Evolutionary conservation across 2,113 vertebrate genomes (phyloP), one percentile per base, ranked within the genome.

Genomic region (Myotis davidii): DNA sequence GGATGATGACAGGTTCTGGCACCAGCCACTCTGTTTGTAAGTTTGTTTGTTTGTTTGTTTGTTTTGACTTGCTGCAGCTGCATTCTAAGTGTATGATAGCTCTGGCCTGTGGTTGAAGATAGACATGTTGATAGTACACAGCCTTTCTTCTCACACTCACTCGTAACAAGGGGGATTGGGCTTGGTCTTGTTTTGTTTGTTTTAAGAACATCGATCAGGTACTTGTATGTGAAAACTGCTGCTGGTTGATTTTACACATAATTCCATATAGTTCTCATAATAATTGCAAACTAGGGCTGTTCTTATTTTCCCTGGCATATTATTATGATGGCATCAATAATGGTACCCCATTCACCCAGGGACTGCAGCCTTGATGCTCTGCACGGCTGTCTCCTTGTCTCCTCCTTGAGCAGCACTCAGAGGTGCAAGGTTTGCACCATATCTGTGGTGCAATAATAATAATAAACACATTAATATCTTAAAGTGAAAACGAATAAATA

Each of bases 11-110:
- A 70, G 37, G 27, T 79, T 3, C 8, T 18, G 3, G 8, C 61
- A 21, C 45, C 1, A 10, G 14, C 34, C 86, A 18, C 69, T 64
- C 45, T 79, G 37, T 77, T n/a, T 59, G 34, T 56, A 37, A 39
- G 52, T 87, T 50, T 77, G 37, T 39, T 39, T 39, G n/a, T 85
- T 85, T 84, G n/a, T 85, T 85, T 85, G 29, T 88, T 85, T 85
- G 16, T 39, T 73, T 52, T 85, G 7, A 37, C 25, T 42, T 77
- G 34, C 7, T 11, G 73, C 52, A 85, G n/a, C 61, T 37, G 20
- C 16, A 32, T 65, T 52, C 56, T 64, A 32, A 18, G 32, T 67
- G 45, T 9, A 9, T 34, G 81, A 17, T 0, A 48, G 34, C 18
- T 67, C 20, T 70, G 42, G 27, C 14, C 39, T 29, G 16, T 69